These are phyloP conservation scores for Limnodromus scolopaceus DNA, from an alignment of 2,797 vertebrate species.

Conservation along the genomic window DNA sequence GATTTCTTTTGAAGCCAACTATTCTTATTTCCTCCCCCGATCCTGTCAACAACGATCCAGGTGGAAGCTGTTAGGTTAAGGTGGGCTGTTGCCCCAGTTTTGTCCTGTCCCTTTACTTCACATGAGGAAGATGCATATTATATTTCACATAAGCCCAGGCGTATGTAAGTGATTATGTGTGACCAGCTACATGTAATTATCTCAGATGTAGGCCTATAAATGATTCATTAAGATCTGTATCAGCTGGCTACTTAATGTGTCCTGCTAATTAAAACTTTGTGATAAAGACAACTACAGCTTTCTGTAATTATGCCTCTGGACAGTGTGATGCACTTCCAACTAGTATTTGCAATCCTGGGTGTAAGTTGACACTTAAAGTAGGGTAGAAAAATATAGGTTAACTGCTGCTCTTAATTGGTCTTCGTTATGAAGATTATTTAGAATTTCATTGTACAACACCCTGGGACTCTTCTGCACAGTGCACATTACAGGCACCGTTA, in stretches of 20 bases:
- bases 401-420: slow-evolving; percentile 42
- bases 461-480: not conserved
- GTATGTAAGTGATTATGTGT: not conserved
- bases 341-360: slow-evolving; percentile 6
- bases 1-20: not conserved
- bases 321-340: not conserved
- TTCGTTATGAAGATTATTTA: slow-evolving; percentile 8
- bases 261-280: slow-evolving; percentile 67
- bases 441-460: not conserved
- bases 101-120: not conserved
- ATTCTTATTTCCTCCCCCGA: not conserved
- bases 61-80: not conserved
- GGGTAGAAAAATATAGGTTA: slow-evolving; percentile 52
- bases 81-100: not conserved
- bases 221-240: slow-evolving; percentile 69
- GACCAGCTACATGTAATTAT: slow-evolving; percentile 50
- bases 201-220: slow-evolving; percentile 58
- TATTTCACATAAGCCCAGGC: not conserved
- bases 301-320: slow-evolving; percentile 67
- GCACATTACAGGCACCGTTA: not conserved
- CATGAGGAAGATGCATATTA: not conserved
- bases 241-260: slow-evolving; percentile 62
- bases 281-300: slow-evolving; percentile 41
- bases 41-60: not conserved
- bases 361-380: slow-evolving; percentile 6